A percentile compares a stretch with the other conserved stretches of the same genome.
phyloP scores from a whole-genome alignment of 2,797 vertebrate species.

The Passerculus sandwichensis region DNA sequence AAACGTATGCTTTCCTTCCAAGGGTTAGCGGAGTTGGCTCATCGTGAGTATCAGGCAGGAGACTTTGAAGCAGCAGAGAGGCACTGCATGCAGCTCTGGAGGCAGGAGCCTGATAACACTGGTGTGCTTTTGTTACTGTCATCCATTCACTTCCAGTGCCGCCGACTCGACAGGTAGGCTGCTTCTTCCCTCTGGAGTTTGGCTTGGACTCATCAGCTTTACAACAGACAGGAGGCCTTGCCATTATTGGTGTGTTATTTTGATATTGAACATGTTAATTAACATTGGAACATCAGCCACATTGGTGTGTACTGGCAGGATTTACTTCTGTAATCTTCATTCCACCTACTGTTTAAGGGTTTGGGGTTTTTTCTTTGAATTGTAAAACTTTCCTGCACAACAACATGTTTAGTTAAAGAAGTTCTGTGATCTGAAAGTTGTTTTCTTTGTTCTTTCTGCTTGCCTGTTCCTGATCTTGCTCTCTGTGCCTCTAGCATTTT shows the following conservation, averaged over 20 bases:
- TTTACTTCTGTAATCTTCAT: not conserved
- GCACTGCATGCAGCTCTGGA: conserved; percentile 99
- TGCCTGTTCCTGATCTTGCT: not conserved
- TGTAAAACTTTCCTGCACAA: not conserved
- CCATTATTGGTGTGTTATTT: not conserved
- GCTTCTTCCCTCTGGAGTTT: not conserved
- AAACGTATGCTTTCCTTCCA: conserved; percentile 99
- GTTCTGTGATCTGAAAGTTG: not conserved
- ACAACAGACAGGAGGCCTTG: not conserved
- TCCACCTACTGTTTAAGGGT: not conserved
- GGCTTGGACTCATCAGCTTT: not conserved
- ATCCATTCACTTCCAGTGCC: conserved; percentile 99
- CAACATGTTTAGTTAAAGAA: not conserved
- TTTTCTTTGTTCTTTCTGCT: not conserved
- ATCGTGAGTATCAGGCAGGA: conserved; percentile 98
- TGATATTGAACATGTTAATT: fast-evolving
- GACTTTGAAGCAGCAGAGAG: conserved; percentile 99
- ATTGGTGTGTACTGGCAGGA: not conserved
- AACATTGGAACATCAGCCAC: not conserved
- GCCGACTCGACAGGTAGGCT: conserved; percentile 95
- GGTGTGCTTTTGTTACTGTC: conserved; percentile 96
- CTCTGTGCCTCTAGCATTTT: not conserved
- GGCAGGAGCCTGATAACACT: conserved; percentile 99
- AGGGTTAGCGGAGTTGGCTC: conserved; percentile 99
- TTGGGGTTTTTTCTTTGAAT: not conserved